These are phyloP conservation scores for Myotis pilosus DNA, from an alignment of 2,797 vertebrate species.

Conservation along the genomic window DNA sequence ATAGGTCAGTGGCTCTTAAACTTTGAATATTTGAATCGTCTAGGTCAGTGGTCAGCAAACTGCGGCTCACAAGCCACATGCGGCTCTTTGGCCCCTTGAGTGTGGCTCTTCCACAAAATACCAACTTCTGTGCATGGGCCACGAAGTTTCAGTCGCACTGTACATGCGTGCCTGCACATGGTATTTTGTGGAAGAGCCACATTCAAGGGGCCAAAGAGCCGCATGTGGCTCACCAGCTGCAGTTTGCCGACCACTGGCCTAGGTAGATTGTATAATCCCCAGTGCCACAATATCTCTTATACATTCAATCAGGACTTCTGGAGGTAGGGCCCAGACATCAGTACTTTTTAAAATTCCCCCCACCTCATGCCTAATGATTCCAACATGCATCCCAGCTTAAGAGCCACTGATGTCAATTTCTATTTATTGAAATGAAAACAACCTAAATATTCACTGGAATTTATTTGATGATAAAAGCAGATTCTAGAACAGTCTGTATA, in stretches of 20 bases:
- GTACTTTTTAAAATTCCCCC: constrained; percentile 46
- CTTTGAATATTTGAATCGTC: constrained; percentile 1
- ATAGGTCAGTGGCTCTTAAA: constrained; percentile 10
- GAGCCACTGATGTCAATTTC: constrained; percentile 39
- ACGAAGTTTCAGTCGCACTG: too few species aligned
- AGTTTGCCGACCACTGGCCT: neutral
- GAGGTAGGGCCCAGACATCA: constrained; percentile 29
- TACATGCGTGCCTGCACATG: too few species aligned
- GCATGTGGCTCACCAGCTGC: too few species aligned
- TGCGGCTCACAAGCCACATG: too few species aligned
- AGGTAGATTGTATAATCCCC: neutral
- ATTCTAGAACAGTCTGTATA: constrained; percentile 69
- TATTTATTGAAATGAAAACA: constrained; percentile 67
- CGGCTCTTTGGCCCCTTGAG: too few species aligned
- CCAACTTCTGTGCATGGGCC: too few species aligned
- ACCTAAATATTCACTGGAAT: constrained; percentile 70
- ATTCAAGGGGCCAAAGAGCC: too few species aligned
- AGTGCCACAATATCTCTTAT: neutral
- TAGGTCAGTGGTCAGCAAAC: too few species aligned
- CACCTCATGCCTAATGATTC: neutral
- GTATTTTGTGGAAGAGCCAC: too few species aligned
- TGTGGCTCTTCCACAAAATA: too few species aligned
- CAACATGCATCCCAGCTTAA: constrained; percentile 47
- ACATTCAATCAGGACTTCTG: constrained; percentile 55
- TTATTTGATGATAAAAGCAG: constrained; percentile 66